A percentile compares a stretch with the other conserved stretches of the same genome.
Evolutionary conservation across 2,888 invertebrate species (phyloP).

Genomic region (Pristionchus arcanus): DNA sequence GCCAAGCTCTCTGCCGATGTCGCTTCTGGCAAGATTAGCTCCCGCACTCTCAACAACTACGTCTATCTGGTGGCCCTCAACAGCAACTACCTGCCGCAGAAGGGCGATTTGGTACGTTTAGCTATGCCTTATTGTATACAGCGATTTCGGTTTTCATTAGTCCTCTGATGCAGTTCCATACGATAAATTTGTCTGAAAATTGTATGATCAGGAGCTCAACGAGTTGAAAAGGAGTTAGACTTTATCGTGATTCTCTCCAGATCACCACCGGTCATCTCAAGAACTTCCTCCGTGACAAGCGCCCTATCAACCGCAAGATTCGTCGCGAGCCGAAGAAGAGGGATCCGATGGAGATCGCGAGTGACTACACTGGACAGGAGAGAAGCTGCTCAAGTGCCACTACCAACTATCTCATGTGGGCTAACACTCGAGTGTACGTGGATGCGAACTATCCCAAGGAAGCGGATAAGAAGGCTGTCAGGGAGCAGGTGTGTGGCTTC

Average conservation of each 20-base stretch:
- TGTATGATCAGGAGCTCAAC: too few species aligned
- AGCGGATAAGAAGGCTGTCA: slow-evolving; percentile 58
- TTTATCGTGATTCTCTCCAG: not conserved
- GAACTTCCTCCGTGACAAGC: not conserved
- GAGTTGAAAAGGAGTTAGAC: too few species aligned
- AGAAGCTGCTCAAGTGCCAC: not conserved
- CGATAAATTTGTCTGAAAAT: too few species aligned
- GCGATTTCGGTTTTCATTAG: too few species aligned
- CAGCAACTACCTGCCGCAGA: not conserved
- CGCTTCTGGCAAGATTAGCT: not conserved
- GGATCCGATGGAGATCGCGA: not conserved
- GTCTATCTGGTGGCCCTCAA: not conserved
- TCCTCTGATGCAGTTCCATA: too few species aligned
- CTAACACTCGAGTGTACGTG: slow-evolving; percentile 73
- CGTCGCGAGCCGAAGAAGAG: not conserved
- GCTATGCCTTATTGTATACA: too few species aligned
- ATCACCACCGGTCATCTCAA: not conserved
- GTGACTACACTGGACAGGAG: not conserved
- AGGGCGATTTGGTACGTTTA: not conserved
- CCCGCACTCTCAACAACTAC: slow-evolving; percentile 52
- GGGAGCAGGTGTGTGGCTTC: slow-evolving; percentile 70
- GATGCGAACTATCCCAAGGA: slow-evolving; percentile 69
- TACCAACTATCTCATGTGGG: slow-evolving; percentile 60
- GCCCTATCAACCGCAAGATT: slow-evolving; percentile 14
- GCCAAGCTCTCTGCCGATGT: not conserved